Conservation (phyloP, 2,888 invertebrate genomes). For the Diarsia dahlii region DNA sequence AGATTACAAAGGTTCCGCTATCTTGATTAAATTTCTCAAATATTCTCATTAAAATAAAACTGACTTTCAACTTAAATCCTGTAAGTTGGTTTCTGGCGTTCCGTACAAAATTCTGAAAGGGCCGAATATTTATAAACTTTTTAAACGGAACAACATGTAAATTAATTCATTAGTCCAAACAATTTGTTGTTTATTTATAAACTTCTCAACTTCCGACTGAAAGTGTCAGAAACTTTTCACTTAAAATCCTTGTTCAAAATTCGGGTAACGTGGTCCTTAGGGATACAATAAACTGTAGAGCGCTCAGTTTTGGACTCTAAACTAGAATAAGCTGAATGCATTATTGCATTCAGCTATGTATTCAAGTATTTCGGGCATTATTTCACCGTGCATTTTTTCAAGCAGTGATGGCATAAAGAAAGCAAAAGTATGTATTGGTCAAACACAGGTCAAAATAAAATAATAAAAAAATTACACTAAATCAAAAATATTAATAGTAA, state of each 20-base stretch:
- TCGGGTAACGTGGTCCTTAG: conserved; percentile 22
- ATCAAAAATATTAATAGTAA: too few species aligned
- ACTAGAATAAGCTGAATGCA: not conserved
- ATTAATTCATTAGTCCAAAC: conserved; percentile 70
- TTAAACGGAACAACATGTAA: conserved; percentile 58
- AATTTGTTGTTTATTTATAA: conserved; percentile 66
- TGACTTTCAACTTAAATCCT: not conserved
- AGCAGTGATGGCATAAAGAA: not conserved
- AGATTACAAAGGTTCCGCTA: not conserved
- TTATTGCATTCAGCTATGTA: not conserved
- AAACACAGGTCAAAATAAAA: too few species aligned
- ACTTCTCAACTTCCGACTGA: conserved; percentile 45
- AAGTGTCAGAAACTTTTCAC: conserved; percentile 58
- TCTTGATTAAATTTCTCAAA: not conserved
- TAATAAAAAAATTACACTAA: too few species aligned
- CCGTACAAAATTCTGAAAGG: conserved; percentile 28
- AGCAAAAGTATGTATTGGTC: too few species aligned
- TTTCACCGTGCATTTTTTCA: not conserved
- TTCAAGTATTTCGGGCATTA: not conserved
- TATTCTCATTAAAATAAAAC: not conserved
- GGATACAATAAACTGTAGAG: conserved; percentile 15
- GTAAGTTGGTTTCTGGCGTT: not conserved
- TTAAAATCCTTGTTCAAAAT: conserved; percentile 38
- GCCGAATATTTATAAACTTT: conserved; percentile 40
- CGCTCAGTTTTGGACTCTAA: not conserved